Conservation (phyloP, 2,113 vertebrate species). For the Hydropotes inermis region DNA sequence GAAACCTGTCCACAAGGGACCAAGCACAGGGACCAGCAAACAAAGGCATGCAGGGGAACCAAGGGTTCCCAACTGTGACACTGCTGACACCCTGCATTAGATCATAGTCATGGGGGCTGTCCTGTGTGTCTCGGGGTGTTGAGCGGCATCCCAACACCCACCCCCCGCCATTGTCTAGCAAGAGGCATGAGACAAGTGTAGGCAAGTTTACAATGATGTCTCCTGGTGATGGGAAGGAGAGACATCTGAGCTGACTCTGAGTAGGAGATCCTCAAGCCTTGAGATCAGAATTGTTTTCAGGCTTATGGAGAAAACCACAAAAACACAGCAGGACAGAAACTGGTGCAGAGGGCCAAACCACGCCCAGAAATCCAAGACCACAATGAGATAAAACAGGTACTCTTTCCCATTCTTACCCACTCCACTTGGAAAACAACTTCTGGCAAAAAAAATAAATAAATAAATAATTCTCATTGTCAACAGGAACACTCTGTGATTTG, state of each 20-base stretch:
- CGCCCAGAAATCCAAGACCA: background rate
- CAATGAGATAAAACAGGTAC: background rate
- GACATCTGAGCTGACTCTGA: background rate
- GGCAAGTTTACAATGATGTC: background rate
- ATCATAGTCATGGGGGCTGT: accelerated
- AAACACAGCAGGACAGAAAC: background rate
- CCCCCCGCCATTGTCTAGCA: accelerated
- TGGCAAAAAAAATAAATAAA: background rate
- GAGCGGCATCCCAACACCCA: background rate
- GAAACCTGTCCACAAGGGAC: background rate
- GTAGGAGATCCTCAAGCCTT: background rate
- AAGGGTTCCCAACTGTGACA: accelerated
- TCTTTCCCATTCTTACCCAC: background rate
- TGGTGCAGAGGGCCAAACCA: background rate
- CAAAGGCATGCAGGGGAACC: background rate
- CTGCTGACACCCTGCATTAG: accelerated
- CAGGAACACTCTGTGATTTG: background rate
- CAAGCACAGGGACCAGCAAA: background rate
- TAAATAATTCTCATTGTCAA: background rate
- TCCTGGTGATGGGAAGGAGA: background rate
- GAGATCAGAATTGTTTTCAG: background rate
- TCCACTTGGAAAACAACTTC: background rate
- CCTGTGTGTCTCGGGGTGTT: accelerated
- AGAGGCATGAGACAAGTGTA: background rate
- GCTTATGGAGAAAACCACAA: background rate